Percentiles rank a stretch among this genome's conserved stretches.
These are phyloP conservation scores for Himalopsyche anomala DNA, from an alignment of 2,888 invertebrate species.

Conservation along the genomic window DNA sequence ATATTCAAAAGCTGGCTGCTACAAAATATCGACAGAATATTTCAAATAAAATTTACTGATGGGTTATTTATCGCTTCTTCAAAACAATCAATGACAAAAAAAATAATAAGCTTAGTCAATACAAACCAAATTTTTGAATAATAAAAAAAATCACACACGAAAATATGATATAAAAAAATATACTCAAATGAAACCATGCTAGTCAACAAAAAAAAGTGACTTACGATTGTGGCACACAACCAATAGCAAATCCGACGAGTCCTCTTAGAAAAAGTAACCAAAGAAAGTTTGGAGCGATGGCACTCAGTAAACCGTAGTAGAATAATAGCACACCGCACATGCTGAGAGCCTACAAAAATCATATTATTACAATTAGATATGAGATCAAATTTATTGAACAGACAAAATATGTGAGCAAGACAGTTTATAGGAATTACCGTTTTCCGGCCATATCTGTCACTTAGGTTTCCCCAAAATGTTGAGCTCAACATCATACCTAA, in stretches of 20 bases:
- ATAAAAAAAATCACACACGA: constrained; percentile 55
- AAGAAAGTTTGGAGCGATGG: constrained; percentile 92
- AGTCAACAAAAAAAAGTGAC: constrained; percentile 69
- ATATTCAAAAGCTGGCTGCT: too few relatives aligned
- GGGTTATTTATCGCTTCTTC: too few relatives aligned
- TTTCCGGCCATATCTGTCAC: constrained; percentile 94
- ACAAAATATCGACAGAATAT: too few relatives aligned
- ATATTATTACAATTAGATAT: constrained; percentile 36
- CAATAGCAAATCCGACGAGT: constrained; percentile 96
- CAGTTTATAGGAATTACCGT: constrained; percentile 74
- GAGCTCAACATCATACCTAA: constrained; percentile 98
- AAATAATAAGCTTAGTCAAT: too few relatives aligned
- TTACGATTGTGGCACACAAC: constrained; percentile 98
- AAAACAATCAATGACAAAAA: too few relatives aligned
- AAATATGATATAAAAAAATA: too few relatives aligned
- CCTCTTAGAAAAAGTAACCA: constrained; percentile 94
- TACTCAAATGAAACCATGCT: constrained; percentile 29
- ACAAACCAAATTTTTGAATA: constrained; percentile 51
- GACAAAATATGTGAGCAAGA: constrained; percentile 38
- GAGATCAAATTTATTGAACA: background rate
- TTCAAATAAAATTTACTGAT: too few relatives aligned
- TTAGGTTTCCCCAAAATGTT: constrained; percentile 96
- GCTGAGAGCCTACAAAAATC: constrained; percentile 84
- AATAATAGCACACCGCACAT: constrained; percentile 93
- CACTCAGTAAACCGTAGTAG: constrained; percentile 93